phyloP scores from a whole-genome alignment of 2,797 vertebrate genomes.

The Protosalanx chinensis region DNA sequence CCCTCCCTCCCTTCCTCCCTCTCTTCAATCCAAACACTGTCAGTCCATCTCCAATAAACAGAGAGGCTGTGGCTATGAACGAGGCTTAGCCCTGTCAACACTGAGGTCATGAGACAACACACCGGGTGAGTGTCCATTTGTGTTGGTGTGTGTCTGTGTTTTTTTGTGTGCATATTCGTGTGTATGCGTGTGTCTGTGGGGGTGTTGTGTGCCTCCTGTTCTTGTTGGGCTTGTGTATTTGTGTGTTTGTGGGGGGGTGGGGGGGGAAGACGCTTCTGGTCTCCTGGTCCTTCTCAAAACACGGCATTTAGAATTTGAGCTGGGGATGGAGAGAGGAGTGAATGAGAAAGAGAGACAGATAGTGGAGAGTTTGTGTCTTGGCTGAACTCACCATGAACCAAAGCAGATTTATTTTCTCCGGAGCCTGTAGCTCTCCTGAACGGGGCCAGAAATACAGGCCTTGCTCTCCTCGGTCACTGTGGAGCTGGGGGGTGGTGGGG shows the following conservation, averaged over 20 bases:
- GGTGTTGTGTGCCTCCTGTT: no score
- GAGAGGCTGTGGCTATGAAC: conserved; percentile 34
- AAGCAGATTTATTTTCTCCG: conserved; percentile 71
- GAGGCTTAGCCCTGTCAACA: conserved; percentile 49
- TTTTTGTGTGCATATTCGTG: no score
- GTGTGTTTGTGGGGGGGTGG: no score
- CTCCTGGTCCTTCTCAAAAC: no score
- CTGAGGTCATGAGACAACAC: conserved; percentile 48
- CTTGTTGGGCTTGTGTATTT: no score
- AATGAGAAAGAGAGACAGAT: conserved; percentile 26
- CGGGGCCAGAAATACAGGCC: conserved; percentile 64
- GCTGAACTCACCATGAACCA: conserved; percentile 78
- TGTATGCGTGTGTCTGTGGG: no score
- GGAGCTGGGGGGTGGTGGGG: conserved; percentile 37
- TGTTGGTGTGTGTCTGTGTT: no score
- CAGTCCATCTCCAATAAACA: conserved; percentile 63
- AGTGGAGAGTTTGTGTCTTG: conserved; percentile 65
- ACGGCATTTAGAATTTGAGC: background rate
- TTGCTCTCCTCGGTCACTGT: conserved; percentile 52
- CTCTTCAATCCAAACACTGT: conserved; percentile 55
- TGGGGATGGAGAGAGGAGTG: conserved; percentile 36
- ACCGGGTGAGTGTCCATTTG: background rate
- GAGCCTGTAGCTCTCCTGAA: conserved; percentile 64
- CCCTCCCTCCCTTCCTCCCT: conserved; percentile 20
- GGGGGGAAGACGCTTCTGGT: background rate